These are phyloP conservation scores for Platysternon megacephalum DNA, from an alignment of 2,113 vertebrate genomes.

Conservation along the genomic window DNA sequence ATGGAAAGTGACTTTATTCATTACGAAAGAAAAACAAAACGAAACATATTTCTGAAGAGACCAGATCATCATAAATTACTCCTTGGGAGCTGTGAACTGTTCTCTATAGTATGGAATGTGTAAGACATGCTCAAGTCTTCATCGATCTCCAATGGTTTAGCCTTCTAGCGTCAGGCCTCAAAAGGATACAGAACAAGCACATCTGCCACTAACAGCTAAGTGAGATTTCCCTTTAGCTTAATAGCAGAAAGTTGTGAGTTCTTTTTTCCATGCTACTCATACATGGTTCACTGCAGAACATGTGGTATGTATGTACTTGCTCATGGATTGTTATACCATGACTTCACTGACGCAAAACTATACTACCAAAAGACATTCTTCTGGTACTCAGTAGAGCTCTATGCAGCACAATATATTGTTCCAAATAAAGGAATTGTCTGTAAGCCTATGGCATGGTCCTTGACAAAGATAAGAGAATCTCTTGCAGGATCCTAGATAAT, in stretches of 20 bases:
- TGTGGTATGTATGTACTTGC: background rate
- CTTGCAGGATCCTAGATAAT: background rate
- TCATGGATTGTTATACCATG: background rate
- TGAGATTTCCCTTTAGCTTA: background rate
- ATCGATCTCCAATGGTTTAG: background rate
- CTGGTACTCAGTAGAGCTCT: background rate
- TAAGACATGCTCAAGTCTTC: background rate
- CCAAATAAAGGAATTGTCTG: background rate
- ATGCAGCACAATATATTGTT: background rate
- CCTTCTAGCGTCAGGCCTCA: background rate
- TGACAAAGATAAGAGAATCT: background rate
- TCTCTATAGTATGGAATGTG: background rate
- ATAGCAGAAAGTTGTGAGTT: background rate
- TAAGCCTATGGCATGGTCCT: fast-evolving
- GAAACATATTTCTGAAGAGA: background rate
- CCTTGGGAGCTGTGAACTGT: background rate
- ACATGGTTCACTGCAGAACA: background rate
- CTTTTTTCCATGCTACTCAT: background rate
- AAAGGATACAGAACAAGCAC: background rate
- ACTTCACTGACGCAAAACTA: background rate
- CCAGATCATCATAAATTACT: fast-evolving
- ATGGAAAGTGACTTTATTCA: background rate
- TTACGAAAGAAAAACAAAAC: background rate
- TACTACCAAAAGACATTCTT: background rate
- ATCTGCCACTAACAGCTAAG: background rate